Evolutionary conservation across 2,888 invertebrate species (phyloP), one percentile per base, ranked within the genome.

Genomic region (Drosophila melanosoma): DNA sequence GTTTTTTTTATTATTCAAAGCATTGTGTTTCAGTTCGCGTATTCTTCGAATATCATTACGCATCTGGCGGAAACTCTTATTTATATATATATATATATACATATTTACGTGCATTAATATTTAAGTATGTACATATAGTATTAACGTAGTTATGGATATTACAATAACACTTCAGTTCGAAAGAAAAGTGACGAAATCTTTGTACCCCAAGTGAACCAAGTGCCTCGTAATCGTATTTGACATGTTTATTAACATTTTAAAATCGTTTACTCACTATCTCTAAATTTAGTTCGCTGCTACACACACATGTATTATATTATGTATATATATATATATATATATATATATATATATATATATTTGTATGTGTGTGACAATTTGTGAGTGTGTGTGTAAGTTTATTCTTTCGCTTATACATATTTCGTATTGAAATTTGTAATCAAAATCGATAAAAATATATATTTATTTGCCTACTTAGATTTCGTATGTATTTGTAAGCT

Each of bases 381-480:
- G 54, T 60, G 61, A 52, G 57, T 52, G 53, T 69, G 67, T 54
- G 63, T 67, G 53, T 52, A 59, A 66, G 42, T 69, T 68, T 66
- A 74, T 71, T 84, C 71, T 78, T 81, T 78, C 80, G 72, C 59
- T 79, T 67, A 75, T 83, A 76, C 68, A 77, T 80, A 76, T 83
- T 69, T 87, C 83, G 81, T 88, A 88, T 91, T 91, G 87, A 91
- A 91, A 91, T 82, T 82, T 76, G 71, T 91, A 91, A 87, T 91
- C 89, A 87, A 90, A 87, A 87, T 91, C 87, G 91, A 87, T 91
- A 91, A 87, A 87, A 85, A 77, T 60, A 71, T 66, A 75, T 80
- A 78, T 73, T 75, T 76, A 75, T 82, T 82, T 70, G 58, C 71
- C 71, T 68, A 72, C 76, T 88, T 75, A 49, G 77, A 80, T 74